These are phyloP conservation scores for Galerucella pusilla DNA, from an alignment of 2,888 invertebrate genomes.

Conservation along the genomic window DNA sequence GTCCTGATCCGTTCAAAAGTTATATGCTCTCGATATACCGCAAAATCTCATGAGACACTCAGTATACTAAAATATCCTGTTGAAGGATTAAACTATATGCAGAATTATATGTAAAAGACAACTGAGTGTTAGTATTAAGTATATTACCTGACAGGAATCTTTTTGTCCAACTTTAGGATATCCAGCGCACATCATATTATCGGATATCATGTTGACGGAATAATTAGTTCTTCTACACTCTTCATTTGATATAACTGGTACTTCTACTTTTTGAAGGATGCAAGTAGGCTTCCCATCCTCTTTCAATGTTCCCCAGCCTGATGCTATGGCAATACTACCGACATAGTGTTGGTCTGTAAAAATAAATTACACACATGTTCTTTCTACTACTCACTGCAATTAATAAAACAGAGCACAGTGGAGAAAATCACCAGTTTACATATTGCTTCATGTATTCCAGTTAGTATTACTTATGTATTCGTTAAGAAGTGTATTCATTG, in stretches of 20 bases:
- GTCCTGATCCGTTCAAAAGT: too few species aligned
- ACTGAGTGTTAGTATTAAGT: neutral
- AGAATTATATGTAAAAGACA: too few species aligned
- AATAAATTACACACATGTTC: neutral
- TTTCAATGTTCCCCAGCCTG: conserved; percentile 89
- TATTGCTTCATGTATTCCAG: too few species aligned
- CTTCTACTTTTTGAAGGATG: conserved; percentile 84
- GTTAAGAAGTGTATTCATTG: too few species aligned
- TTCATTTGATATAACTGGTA: conserved; percentile 78
- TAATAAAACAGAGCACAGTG: too few species aligned
- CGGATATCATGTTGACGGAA: conserved; percentile 84
- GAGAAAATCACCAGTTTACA: too few species aligned
- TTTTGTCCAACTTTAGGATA: conserved; percentile 77
- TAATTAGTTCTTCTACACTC: conserved; percentile 84
- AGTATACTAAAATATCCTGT: too few species aligned
- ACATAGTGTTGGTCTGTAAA: conserved; percentile 75
- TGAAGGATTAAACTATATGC: too few species aligned
- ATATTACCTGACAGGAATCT: conserved; percentile 83
- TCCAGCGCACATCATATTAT: conserved; percentile 90
- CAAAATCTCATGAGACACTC: too few species aligned
- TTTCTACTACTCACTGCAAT: neutral
- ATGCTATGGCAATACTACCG: conserved; percentile 78
- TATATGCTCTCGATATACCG: too few species aligned
- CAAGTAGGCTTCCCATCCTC: conserved; percentile 90
- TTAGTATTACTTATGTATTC: too few species aligned